phyloP scores from a whole-genome alignment of 2,797 vertebrate genomes.

The Okamejei kenojei region DNA sequence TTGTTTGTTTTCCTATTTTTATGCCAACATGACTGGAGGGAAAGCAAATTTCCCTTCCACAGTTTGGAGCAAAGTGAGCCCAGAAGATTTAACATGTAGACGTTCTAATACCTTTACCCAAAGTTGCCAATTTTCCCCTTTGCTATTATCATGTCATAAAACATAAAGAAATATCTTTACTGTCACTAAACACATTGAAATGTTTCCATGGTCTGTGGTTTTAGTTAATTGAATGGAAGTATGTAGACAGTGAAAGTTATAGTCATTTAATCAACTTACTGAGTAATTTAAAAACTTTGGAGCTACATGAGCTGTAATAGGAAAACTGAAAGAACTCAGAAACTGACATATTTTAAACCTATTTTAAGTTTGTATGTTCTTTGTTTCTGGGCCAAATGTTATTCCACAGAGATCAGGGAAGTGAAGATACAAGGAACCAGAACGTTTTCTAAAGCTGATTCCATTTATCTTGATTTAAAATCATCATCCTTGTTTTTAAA shows the following conservation, averaged over 20 bases:
- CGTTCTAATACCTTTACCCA: background rate
- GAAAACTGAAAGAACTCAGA: background rate
- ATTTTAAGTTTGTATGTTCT: background rate
- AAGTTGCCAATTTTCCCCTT: background rate
- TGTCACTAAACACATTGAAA: background rate
- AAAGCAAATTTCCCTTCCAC: background rate
- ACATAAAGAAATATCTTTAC: background rate
- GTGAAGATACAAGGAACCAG: background rate
- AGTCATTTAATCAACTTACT: background rate
- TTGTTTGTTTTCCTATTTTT: constrained; percentile 58
- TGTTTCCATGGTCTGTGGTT: constrained; percentile 51
- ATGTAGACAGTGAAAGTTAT: constrained; percentile 49
- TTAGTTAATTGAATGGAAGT: constrained; percentile 54
- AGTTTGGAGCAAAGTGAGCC: background rate
- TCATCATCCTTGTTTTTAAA: no score
- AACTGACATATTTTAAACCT: background rate
- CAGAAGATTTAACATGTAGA: background rate
- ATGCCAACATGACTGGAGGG: constrained; percentile 32
- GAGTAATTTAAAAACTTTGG: background rate
- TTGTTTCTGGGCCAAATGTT: background rate
- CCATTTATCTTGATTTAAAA: background rate
- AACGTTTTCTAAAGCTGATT: background rate
- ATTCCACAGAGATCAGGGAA: background rate
- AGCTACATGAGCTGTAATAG: no score
- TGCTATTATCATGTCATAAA: background rate